A percentile compares a stretch with the other conserved stretches of the same genome.
phyloP scores from a whole-genome alignment of 2,113 vertebrate species.

The Cairina moschata region DNA sequence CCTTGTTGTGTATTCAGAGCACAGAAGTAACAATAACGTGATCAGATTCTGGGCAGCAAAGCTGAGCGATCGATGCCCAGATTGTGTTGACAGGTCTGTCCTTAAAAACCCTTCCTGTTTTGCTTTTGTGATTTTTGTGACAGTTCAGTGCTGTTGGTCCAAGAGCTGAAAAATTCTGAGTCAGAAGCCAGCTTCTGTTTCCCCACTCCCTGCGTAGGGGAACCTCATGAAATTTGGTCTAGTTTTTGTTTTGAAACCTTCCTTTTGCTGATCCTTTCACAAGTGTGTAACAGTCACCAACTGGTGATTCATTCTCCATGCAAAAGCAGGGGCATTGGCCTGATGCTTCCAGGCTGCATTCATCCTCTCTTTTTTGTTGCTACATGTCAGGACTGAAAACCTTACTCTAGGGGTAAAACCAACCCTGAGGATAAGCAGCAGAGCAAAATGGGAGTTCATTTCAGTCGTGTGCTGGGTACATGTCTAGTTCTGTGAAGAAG shows the following conservation, averaged over 20 bases:
- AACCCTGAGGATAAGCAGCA: not conserved
- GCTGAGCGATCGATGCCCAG: not conserved
- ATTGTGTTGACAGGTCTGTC: not conserved
- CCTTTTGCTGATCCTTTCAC: not conserved
- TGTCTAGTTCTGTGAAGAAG: not conserved
- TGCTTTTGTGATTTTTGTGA: not conserved
- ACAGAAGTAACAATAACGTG: not conserved
- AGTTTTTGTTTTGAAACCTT: not conserved
- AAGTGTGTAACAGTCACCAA: not conserved
- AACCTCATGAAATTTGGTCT: not conserved
- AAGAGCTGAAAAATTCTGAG: not conserved
- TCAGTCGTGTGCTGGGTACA: not conserved
- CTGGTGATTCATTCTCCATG: not conserved
- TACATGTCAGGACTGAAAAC: not conserved
- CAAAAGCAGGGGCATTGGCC: not conserved
- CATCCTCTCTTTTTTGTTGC: fast-evolving
- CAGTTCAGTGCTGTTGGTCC: not conserved
- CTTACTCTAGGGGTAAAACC: not conserved
- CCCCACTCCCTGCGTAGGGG: not conserved
- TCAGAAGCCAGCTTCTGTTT: not conserved
- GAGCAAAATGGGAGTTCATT: not conserved
- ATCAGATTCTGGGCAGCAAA: not conserved
- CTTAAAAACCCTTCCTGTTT: conserved; percentile 12
- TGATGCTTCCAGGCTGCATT: not conserved
- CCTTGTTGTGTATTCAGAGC: not conserved